Evolutionary conservation across 2,113 vertebrate genomes (phyloP).

Genomic region (Triplophysa siluroides): DNA sequence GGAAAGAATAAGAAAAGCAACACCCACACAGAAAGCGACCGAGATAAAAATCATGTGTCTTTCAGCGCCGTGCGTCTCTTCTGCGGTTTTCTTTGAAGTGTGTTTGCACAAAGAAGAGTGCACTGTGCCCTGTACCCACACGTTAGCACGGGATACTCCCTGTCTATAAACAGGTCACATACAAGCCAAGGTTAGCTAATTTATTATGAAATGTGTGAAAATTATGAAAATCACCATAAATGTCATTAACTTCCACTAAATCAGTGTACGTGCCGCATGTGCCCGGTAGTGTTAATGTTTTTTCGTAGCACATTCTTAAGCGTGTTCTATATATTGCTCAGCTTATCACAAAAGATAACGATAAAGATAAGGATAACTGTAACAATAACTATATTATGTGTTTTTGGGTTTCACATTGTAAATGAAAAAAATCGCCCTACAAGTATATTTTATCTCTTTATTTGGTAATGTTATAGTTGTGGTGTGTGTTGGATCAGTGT

Average conservation of each 20-base stretch:
- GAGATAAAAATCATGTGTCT: conserved; percentile 62
- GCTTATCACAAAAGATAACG: no score
- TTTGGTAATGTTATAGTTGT: no score
- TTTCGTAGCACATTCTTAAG: no score
- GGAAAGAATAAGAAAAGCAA: conserved; percentile 39
- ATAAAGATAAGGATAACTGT: no score
- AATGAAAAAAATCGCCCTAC: no score
- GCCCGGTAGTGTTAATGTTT: no score
- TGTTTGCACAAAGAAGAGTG: conserved; percentile 41
- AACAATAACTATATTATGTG: no score
- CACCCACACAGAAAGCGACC: conserved; percentile 43
- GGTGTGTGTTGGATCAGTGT: no score
- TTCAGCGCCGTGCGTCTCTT: conserved; percentile 57
- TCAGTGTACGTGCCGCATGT: not conserved
- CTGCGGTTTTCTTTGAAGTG: conserved; percentile 68
- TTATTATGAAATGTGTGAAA: not conserved
- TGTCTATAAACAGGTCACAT: conserved; percentile 41
- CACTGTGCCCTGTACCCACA: conserved; percentile 25
- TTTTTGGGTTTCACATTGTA: no score
- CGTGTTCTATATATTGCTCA: no score
- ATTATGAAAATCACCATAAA: not conserved
- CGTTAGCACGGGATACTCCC: conserved; percentile 44
- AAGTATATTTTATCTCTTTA: no score
- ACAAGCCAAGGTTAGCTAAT: conserved; percentile 31
- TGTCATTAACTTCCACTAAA: not conserved